phyloP scores from a whole-genome alignment of 2,797 vertebrate genomes.

The Pseudocheirus occidentalis region DNA sequence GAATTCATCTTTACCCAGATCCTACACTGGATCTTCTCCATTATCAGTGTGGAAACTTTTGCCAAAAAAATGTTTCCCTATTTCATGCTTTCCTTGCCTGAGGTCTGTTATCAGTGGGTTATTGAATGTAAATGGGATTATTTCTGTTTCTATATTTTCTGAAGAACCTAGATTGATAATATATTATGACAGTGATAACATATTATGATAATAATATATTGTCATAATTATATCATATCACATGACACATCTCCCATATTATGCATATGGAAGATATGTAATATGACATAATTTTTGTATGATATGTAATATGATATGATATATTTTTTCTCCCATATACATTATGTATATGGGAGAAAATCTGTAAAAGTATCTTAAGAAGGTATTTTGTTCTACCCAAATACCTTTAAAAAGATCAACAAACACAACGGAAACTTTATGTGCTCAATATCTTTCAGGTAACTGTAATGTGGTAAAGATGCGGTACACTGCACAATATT shows the following conservation, averaged over 20 bases:
- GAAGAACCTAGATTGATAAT: neutral
- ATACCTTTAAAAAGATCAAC: neutral
- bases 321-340: too few relatives aligned
- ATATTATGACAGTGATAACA: too few relatives aligned
- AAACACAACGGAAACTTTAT: neutral
- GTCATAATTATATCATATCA: too few relatives aligned
- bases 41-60: neutral
- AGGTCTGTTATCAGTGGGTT: neutral
- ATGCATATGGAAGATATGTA: too few relatives aligned
- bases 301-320: too few relatives aligned
- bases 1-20: neutral
- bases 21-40: neutral
- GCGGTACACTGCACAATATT: neutral
- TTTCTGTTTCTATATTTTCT: neutral
- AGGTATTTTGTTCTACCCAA: neutral
- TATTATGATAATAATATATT: too few relatives aligned
- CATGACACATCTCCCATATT: too few relatives aligned
- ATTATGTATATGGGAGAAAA: too few relatives aligned
- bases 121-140: neutral
- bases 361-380: too few relatives aligned
- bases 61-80: neutral
- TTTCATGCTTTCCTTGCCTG: neutral
- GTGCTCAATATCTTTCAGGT: neutral
- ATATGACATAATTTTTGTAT: too few relatives aligned
- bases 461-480: neutral